Evolutionary conservation across 2,113 vertebrate species (phyloP), one percentile per base, ranked within the genome.

Genomic region (Sorex fumeus): DNA sequence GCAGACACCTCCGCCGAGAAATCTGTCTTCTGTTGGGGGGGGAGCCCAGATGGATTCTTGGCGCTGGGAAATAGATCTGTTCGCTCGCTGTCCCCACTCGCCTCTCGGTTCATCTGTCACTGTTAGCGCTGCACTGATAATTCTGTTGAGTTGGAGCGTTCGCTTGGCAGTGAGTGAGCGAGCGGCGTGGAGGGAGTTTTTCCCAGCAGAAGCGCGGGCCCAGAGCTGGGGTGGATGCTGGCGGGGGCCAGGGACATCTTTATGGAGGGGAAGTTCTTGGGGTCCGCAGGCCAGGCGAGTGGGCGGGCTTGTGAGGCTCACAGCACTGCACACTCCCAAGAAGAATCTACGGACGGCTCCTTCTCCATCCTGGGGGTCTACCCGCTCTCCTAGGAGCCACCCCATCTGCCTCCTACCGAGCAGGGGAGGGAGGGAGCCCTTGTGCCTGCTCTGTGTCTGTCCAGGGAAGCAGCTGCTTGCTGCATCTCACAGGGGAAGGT

Each of bases 21-120:
- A 57, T 67, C 36, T 2, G 10, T 85, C 75, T 90, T 90, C 47
- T 15, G 50, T 47, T 13, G 60, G 50, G 4, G 1, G 43, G 88
- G 8, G 64, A 81, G 92, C 75, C 74, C 78, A 91, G 94, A 53
- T 62, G 81, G 57, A 75, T 36, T 78, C 84, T 53, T 1, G 9
- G 84, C 40, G 57, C 88, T 87, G 84, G 87, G 69, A 93, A 86
- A 70, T 28, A 91, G 85, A 87, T 89, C 84, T 89, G 74, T 81
- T 79, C 70, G 90, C 66, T 60, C 23, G 18, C 72, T 72, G 69
- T 90, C 87, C 76, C 66, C 1, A 12, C 40, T 72, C 4, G 1
- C 84, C 75, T 91, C 87, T 62, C 2, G 0, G 66, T n/a, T 93
- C 95, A 84, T 91, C 95, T 90, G 87, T 95, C 87, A 87, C 87